Evolutionary conservation across 1,140 invertebrate genomes (phyloP), one percentile per base, ranked within the genome.

Genomic region (Euwallacea similis): DNA sequence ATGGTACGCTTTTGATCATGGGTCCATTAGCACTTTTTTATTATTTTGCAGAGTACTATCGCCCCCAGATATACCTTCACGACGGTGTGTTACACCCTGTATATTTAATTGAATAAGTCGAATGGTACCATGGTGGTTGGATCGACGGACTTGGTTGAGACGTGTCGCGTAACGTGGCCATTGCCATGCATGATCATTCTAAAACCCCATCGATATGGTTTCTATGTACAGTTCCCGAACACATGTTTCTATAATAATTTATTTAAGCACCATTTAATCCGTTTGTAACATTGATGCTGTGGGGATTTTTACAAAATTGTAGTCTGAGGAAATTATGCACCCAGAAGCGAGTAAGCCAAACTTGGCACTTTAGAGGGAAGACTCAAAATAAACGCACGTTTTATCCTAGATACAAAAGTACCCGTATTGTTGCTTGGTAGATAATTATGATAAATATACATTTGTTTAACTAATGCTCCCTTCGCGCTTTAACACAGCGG

Each of bases 231-330:
- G 42, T 43, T 62, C 42, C 62, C 67, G 67, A 62, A 62, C 67
- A 69, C 59, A 69, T 69, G 58, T 54, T 69, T 62, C 58, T 55
- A 55, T 50, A 21, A 11, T 42, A 43, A 62, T 62, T 41, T 53
- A 33, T 62, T 69, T 42, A 69, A 69, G 67, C 67, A 69, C 67
- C 67, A 69, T 59, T 68, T 47, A 69, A 69, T 69, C 59, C 67
- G 42, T 68, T 47, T 69, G 59, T 58, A 69, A 69, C 67, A 69
- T 50, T 54, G 41, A 68, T 44, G 21, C 16, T 6, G n/a, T 21
- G 54, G 10, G 50, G 11, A 11, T 10, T 43, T 66, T 66, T 66
- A 55, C 42, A 66, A 50, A 50, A 11, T 11, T 11, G 13, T 50
- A 50, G 13, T 13, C 9, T 11, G 9, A 50, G 13, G 47, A 11